phyloP scores from a whole-genome alignment of 2,888 invertebrate species.

The Mesochorus sp. region DNA sequence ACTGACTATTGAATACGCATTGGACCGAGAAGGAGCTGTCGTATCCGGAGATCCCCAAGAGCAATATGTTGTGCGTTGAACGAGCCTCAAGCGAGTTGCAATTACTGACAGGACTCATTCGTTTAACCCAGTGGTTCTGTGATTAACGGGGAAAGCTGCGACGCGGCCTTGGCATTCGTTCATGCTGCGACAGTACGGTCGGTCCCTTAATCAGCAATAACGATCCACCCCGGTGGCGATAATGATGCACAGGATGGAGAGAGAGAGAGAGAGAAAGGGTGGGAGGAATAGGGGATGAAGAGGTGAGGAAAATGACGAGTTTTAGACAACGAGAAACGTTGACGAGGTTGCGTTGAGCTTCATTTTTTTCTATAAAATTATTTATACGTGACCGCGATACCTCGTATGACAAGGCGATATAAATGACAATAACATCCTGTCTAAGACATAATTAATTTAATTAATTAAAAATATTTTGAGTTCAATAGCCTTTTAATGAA shows the following conservation, averaged over 20 bases:
- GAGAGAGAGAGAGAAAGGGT: not conserved
- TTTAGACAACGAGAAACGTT: conserved; percentile 22
- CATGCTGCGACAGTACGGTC: conserved; percentile 23
- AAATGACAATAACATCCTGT: too few relatives aligned
- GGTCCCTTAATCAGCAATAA: conserved; percentile 62
- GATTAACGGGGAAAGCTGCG: conserved; percentile 54
- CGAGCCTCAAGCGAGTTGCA: conserved; percentile 38
- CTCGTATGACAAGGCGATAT: too few relatives aligned
- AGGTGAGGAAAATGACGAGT: conserved; percentile 1
- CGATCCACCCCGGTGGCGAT: conserved; percentile 43
- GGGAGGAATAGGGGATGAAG: not conserved
- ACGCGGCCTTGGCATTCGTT: conserved; percentile 57
- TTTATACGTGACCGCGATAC: too few relatives aligned
- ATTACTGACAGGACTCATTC: conserved; percentile 44
- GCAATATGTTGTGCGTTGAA: conserved; percentile 36
- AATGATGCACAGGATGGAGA: conserved; percentile 41
- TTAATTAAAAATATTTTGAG: too few relatives aligned
- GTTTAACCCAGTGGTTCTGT: conserved; percentile 44
- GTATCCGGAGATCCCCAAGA: not conserved
- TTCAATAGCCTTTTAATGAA: too few relatives aligned
- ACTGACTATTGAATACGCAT: not conserved
- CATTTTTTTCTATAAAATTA: not conserved
- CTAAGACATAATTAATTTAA: too few relatives aligned
- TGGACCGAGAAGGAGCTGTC: not conserved
- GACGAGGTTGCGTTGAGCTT: not conserved